Evolutionary conservation across 2,113 vertebrate genomes (phyloP).

Genomic region (Diadophis punctatus): DNA sequence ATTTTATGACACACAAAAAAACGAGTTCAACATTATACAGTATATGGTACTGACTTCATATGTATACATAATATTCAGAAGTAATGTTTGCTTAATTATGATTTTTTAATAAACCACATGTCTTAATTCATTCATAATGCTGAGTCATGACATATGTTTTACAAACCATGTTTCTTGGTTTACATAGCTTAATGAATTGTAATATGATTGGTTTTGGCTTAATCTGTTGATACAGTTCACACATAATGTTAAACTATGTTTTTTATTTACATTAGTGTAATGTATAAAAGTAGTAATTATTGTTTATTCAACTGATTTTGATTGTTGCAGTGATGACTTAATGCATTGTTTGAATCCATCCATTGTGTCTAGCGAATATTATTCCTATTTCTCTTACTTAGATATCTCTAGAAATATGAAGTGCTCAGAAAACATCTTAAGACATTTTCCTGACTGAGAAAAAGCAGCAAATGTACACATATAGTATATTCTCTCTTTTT

Average conservation of each 20-base stretch:
- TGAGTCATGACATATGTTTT: not conserved
- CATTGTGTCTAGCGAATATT: not conserved
- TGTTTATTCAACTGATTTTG: not conserved
- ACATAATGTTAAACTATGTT: not conserved
- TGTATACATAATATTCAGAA: not conserved
- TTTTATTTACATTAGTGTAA: not conserved
- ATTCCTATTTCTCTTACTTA: not conserved
- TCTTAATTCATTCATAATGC: not conserved
- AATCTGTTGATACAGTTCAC: not conserved
- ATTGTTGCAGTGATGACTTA: not conserved
- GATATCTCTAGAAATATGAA: not conserved
- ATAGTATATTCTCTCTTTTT: not conserved
- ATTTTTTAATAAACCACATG: not conserved
- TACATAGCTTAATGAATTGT: not conserved
- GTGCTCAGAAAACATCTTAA: not conserved
- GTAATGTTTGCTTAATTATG: not conserved
- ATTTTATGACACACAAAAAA: not conserved
- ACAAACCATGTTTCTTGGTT: not conserved
- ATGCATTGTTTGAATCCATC: not conserved
- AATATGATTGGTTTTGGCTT: not conserved
- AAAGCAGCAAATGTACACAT: not conserved
- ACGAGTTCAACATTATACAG: not conserved
- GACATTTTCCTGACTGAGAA: not conserved
- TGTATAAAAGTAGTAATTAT: not conserved
- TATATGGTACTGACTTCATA: not conserved